Evolutionary conservation across 2,888 invertebrate genomes (phyloP).

Genomic region (Andrena dorsata): DNA sequence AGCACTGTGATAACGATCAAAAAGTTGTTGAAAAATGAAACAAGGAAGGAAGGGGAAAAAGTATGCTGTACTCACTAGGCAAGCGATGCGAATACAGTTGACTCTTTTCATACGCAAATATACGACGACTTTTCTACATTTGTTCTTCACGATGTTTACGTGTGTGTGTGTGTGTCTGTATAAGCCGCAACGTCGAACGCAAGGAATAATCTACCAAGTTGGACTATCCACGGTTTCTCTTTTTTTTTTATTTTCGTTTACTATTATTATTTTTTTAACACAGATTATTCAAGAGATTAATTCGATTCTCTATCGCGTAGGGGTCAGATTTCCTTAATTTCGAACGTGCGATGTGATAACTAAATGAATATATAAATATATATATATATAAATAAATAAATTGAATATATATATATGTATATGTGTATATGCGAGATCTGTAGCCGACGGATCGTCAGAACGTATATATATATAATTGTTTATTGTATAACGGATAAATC

Average conservation of each 20-base stretch:
- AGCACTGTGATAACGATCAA: slow-evolving; percentile 66
- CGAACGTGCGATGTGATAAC: slow-evolving; percentile 72
- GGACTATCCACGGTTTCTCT: not conserved
- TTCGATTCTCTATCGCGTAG: slow-evolving; percentile 24
- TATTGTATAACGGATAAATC: slow-evolving; percentile 68
- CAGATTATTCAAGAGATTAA: slow-evolving; percentile 28
- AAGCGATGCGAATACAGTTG: slow-evolving; percentile 24
- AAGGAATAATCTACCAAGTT: slow-evolving; percentile 17
- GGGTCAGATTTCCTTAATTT: slow-evolving; percentile 62
- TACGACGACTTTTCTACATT: slow-evolving; percentile 43
- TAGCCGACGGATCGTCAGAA: slow-evolving; percentile 68
- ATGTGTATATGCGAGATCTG: slow-evolving; percentile 57
- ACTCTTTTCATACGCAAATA: slow-evolving; percentile 36
- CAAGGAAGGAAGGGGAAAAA: not conserved
- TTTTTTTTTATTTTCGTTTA: slow-evolving; percentile 2
- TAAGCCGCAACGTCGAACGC: not conserved
- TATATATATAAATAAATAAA: slow-evolving; percentile 27
- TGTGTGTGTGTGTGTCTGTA: not conserved
- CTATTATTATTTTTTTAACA: slow-evolving; percentile 8
- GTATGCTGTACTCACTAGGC: slow-evolving; percentile 19
- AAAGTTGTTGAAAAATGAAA: slow-evolving; percentile 20
- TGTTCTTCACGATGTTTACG: slow-evolving; percentile 16
- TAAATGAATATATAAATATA: slow-evolving; percentile 42
- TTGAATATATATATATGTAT: slow-evolving; percentile 36
- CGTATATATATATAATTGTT: slow-evolving; percentile 64